These are phyloP conservation scores for Parthenolecanium corni DNA, from an alignment of 2,888 invertebrate genomes.

Conservation along the genomic window DNA sequence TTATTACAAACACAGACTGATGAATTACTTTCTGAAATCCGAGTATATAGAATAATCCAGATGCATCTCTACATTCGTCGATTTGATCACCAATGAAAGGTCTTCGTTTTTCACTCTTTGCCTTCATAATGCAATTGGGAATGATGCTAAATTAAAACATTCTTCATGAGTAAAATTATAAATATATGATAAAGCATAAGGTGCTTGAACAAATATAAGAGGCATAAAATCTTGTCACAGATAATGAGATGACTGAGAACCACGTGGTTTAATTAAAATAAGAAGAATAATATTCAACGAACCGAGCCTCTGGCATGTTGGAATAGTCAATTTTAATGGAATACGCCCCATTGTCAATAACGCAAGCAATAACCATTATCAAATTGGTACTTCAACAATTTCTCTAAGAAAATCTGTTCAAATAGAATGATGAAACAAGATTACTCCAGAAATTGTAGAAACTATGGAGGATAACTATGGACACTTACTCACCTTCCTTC, in stretches of 20 bases:
- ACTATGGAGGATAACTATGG: too few relatives aligned
- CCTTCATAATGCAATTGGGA: conserved; percentile 96
- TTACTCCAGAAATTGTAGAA: too few relatives aligned
- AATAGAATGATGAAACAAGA: too few relatives aligned
- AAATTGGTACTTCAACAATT: too few relatives aligned
- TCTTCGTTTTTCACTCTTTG: conserved; percentile 86
- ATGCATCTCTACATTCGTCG: conserved; percentile 90
- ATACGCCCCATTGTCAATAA: conserved; percentile 82
- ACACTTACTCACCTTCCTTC: too few relatives aligned
- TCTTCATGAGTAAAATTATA: neutral
- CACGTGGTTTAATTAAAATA: neutral
- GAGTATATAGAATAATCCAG: conserved; percentile 83
- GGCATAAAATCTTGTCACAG: neutral
- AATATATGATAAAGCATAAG: neutral
- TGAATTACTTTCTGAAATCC: conserved; percentile 67
- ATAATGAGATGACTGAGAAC: neutral
- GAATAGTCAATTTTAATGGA: conserved; percentile 76
- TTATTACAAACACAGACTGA: neutral
- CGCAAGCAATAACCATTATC: conserved; percentile 41
- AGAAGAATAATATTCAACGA: neutral
- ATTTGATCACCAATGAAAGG: conserved; percentile 90
- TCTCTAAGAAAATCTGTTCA: too few relatives aligned
- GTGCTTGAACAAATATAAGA: neutral
- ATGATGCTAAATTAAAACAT: conserved; percentile 48
- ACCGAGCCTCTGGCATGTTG: conserved; percentile 54